Evolutionary conservation across 1,140 invertebrate species (phyloP).

Genomic region (Papilio polytes): DNA sequence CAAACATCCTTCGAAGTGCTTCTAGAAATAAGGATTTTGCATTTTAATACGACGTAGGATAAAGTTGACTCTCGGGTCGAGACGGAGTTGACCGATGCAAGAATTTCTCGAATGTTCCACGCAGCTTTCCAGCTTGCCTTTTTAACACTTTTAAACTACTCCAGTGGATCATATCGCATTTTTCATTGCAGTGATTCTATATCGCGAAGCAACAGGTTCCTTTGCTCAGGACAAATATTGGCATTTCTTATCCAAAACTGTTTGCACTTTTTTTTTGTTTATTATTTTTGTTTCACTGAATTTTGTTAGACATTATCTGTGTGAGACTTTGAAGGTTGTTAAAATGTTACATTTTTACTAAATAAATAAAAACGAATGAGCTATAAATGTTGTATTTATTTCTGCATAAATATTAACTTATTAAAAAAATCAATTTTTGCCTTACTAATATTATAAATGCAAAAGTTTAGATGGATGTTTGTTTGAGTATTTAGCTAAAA

Average conservation of each 20-base stretch:
- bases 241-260: conserved; percentile 3
- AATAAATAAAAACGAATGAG: too few relatives aligned
- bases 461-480: too few relatives aligned
- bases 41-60: neutral
- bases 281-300: neutral
- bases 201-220: conserved; percentile 8
- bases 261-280: neutral
- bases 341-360: too few relatives aligned
- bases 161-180: neutral
- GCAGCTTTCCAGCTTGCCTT: neutral
- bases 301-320: neutral
- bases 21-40: conserved; percentile 1
- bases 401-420: too few relatives aligned
- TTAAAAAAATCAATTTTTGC: too few relatives aligned
- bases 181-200: conserved; percentile 12
- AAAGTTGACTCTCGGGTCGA: neutral
- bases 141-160: conserved; percentile 25
- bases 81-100: conserved; percentile 14
- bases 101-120: neutral
- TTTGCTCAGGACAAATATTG: conserved; percentile 18
- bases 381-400: too few relatives aligned
- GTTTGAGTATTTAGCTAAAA: too few relatives aligned
- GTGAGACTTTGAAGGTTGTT: neutral
- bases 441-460: too few relatives aligned
- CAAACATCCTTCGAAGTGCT: neutral